Base-by-base conservation (phyloP, 30 jellyfish, hydroid and myxozoan species). In the Clytia hemisphaerica region DNA sequence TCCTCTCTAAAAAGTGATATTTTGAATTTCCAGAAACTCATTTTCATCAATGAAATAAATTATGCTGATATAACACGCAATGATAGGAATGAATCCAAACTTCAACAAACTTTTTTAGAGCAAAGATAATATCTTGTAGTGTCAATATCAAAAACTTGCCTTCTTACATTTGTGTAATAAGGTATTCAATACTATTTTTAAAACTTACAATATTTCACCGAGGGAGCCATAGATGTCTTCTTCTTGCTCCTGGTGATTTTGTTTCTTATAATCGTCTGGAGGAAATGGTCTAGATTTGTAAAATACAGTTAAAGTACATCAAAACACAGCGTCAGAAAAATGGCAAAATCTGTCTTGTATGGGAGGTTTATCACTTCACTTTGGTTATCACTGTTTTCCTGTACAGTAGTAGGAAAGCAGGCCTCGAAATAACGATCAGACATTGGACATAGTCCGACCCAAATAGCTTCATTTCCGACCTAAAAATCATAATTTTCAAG, bases 221-320 rank as follows among this genome's bases (percentile, higher is more conserved):
- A 88, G 79, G 6, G 58, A 37, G 18, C 95, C 78, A 49, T 88
- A 88, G 16, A 75, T 74, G 16, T 88, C 94, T 33, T 81, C 94
- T 40, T 63, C 66, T 5, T 73, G 88, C 31, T 71, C 51, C n/a
- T 32, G 49, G 15, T 72, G 67, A 37, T 6, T 45, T 26, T 50
- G 57, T 14, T 29, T 70, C 15, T 19, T 36, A 31, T 48, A 72
- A 55, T 74, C 59, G 9, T 77, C 77, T 29, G 93, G 97, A 3
- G 94, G 84, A 63, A 88, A 88, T 14, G 94, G 84, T 50, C 97
- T 88, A 45, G 32, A 77, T 0, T 19, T 15, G 32, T 14, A 19
- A 15, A 36, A 42, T 6, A 66, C 48, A n/a, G 70, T 4, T 9
- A 36, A 24, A 7, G 28, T 10, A 42, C 16, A 45, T 18, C 38